Conservation (phyloP, 1,140 invertebrate genomes). For the Batillaria attramentaria region DNA sequence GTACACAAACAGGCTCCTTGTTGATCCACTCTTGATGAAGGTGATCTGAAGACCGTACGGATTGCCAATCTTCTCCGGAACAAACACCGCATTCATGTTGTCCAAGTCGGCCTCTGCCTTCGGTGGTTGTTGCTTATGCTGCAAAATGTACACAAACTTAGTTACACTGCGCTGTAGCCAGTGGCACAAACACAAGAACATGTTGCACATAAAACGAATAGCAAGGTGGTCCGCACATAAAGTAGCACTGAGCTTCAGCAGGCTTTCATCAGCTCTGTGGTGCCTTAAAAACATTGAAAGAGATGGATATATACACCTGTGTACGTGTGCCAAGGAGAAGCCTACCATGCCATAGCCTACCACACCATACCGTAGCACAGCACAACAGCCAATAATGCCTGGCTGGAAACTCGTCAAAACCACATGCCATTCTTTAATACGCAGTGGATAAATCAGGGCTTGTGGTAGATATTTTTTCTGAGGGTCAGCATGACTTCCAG, state of each 20-base stretch:
- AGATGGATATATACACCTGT: too few species aligned
- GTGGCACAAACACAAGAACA: background rate
- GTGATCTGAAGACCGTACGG: slow-evolving; percentile 85
- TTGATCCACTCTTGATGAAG: slow-evolving; percentile 85
- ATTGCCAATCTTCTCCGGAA: slow-evolving; percentile 86
- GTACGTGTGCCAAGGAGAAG: too few species aligned
- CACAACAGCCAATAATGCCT: too few species aligned
- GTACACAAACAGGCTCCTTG: slow-evolving; percentile 89
- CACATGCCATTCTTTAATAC: too few species aligned
- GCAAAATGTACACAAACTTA: background rate
- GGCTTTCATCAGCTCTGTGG: too few species aligned
- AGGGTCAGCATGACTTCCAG: too few species aligned
- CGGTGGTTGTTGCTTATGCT: slow-evolving; percentile 77
- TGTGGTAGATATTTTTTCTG: too few species aligned
- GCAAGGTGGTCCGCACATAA: background rate
- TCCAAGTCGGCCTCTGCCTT: slow-evolving; percentile 87
- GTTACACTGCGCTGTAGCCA: background rate
- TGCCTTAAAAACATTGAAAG: too few species aligned
- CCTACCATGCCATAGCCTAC: too few species aligned
- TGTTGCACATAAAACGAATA: background rate
- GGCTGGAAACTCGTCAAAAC: too few species aligned
- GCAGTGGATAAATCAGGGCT: too few species aligned
- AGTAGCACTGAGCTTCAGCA: background rate
- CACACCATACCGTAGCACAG: too few species aligned
- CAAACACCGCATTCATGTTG: slow-evolving; percentile 88